Evolutionary conservation across 2,888 invertebrate genomes (phyloP).

Genomic region (Homarus gammarus): DNA sequence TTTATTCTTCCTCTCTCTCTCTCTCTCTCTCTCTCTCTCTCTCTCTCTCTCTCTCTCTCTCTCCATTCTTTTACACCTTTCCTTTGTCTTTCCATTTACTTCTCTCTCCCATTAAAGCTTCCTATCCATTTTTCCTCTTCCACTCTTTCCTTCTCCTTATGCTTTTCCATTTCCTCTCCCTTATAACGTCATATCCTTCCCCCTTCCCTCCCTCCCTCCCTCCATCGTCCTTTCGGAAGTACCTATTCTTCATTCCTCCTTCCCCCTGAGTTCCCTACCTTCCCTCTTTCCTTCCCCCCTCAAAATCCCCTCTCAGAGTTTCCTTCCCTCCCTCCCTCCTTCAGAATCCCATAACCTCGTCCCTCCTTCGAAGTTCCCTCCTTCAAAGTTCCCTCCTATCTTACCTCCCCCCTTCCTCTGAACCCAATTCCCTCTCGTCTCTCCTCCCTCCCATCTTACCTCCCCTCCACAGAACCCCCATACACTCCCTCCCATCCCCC

Average conservation of each 20-base stretch:
- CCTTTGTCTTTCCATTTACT: not conserved
- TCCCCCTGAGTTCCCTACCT: no score
- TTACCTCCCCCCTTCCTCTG: not conserved
- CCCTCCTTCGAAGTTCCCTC: not conserved
- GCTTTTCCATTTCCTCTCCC: not conserved
- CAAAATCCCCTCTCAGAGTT: no score
- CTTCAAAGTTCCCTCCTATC: not conserved
- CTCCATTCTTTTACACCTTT: not conserved
- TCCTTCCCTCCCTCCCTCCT: no score
- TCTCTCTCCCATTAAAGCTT: no score
- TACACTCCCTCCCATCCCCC: not conserved
- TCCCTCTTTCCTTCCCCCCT: no score
- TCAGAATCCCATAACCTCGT: no score
- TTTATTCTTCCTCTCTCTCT: no score
- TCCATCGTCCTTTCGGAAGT: not conserved
- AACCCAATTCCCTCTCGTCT: not conserved
- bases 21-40: no score
- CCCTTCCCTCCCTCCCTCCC: not conserved
- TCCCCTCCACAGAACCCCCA: not conserved
- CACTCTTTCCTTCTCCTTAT: no score
- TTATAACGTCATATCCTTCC: no score
- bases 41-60: not conserved
- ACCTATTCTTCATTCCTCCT: no score
- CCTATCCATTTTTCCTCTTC: no score
- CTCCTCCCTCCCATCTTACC: not conserved